Conservation (phyloP, 2,113 vertebrate species). For the Cavia aperea region DNA sequence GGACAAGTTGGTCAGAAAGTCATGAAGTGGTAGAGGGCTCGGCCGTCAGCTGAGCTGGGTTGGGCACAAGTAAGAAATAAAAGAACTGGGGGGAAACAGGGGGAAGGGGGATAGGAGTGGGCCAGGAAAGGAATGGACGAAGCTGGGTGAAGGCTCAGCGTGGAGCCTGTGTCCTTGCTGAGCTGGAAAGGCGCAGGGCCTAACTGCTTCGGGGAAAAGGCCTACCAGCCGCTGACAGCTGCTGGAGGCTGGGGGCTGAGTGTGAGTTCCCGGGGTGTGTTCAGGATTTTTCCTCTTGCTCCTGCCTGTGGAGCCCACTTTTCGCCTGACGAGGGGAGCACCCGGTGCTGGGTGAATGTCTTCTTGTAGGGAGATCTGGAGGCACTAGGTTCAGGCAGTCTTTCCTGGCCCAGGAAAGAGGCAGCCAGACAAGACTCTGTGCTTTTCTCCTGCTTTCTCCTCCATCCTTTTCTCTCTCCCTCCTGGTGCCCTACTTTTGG, state of each 20-base stretch:
- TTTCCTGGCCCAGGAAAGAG: not conserved
- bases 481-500: not conserved
- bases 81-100: not conserved
- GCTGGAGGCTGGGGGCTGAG: not conserved
- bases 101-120: too few relatives aligned
- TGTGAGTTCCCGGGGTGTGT: not conserved
- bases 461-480: not conserved
- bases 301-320: not conserved
- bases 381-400: not conserved
- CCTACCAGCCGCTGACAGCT: constrained; percentile 1
- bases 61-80: not conserved
- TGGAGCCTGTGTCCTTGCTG: not conserved
- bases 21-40: constrained; percentile 22
- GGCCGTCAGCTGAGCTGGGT: not conserved
- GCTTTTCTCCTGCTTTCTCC: not conserved
- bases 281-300: not conserved
- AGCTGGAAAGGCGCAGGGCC: not conserved
- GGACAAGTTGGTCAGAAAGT: not conserved
- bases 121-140: not conserved
- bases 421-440: not conserved
- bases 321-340: constrained; percentile 35
- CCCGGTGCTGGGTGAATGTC: not conserved
- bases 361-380: not conserved
- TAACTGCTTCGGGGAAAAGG: not conserved
- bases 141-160: not conserved